These are phyloP conservation scores for Nothobranchius kuhntae DNA, from an alignment of 2,113 vertebrate genomes.

Conservation along the genomic window DNA sequence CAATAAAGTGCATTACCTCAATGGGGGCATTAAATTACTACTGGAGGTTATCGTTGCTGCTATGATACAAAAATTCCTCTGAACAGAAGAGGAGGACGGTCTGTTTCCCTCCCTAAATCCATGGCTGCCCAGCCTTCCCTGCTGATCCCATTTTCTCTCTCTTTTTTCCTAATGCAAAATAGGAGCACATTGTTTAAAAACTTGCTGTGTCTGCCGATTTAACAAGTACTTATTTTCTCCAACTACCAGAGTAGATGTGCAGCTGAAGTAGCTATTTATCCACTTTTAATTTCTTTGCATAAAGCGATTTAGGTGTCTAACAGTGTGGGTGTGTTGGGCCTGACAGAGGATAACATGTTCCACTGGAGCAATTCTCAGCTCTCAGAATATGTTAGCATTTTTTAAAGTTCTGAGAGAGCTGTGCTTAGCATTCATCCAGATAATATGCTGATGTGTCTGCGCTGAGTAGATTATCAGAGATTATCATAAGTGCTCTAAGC, in stretches of 20 bases:
- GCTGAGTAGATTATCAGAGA: constrained; percentile 64
- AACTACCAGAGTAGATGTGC: constrained; percentile 45
- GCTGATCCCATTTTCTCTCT: constrained; percentile 30
- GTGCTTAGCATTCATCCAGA: constrained; percentile 60
- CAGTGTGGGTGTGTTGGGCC: constrained; percentile 39
- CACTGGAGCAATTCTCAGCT: constrained; percentile 49
- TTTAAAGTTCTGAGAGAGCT: constrained; percentile 59
- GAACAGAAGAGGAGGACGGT: constrained; percentile 59
- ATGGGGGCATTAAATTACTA: constrained; percentile 68
- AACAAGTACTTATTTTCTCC: constrained; percentile 11
- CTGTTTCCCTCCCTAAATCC: constrained; percentile 37
- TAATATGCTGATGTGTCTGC: constrained; percentile 50
- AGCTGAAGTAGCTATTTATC: constrained; percentile 59
- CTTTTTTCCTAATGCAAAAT: constrained; percentile 12
- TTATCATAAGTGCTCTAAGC: constrained; percentile 56
- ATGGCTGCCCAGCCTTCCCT: constrained; percentile 9
- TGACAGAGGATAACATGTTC: constrained; percentile 58
- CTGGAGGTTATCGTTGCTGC: constrained; percentile 61
- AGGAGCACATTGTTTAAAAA: constrained; percentile 39
- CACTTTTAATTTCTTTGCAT: constrained; percentile 59
- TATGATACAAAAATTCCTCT: constrained; percentile 61
- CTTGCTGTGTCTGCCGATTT: constrained; percentile 52
- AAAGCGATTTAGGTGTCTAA: constrained; percentile 40
- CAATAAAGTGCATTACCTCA: constrained; percentile 75
- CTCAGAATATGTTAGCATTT: constrained; percentile 59